Conservation (phyloP, 2,113 vertebrate genomes). For the Phalacrocorax brasilianus region DNA sequence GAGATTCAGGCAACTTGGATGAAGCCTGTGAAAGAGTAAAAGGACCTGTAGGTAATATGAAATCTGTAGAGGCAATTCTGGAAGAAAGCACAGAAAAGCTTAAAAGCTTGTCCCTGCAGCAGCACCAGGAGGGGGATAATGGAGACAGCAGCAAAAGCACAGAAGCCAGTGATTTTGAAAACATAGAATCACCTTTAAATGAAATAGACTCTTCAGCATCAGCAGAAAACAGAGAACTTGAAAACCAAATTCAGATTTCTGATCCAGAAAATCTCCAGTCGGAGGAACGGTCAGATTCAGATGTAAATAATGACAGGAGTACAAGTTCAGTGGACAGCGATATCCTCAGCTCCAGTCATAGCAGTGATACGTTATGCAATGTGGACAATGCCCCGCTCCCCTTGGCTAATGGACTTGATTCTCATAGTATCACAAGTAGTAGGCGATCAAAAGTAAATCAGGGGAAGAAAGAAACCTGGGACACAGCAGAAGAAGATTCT, state of each 20-base stretch:
- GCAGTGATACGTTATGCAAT: constrained; percentile 96
- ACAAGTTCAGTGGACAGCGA: constrained; percentile 99
- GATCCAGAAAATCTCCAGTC: constrained; percentile 88
- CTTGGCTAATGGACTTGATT: constrained; percentile 94
- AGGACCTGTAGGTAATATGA: constrained; percentile 75
- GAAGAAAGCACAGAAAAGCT: constrained; percentile 98
- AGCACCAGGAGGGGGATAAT: constrained; percentile 82
- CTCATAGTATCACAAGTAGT: constrained; percentile 97
- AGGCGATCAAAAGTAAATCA: constrained; percentile 96
- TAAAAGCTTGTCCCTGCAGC: constrained; percentile 91
- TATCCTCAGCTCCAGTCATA: constrained; percentile 98
- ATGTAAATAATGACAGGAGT: constrained; percentile 96
- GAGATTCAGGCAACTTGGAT: constrained; percentile 74
- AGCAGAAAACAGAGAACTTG: constrained; percentile 87
- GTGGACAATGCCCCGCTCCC: constrained; percentile 88
- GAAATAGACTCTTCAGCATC: constrained; percentile 85
- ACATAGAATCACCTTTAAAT: constrained; percentile 89
- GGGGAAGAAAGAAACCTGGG: constrained; percentile 97
- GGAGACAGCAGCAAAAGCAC: constrained; percentile 96
- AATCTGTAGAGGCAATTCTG: constrained; percentile 93
- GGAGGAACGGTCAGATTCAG: constrained; percentile 94
- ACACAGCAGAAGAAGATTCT: constrained; percentile 96
- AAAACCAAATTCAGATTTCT: constrained; percentile 86
- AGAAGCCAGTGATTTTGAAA: constrained; percentile 94
- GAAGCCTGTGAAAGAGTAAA: constrained; percentile 82